These are phyloP conservation scores for Cheilosia pagana DNA, from an alignment of 2,888 invertebrate genomes.

Conservation along the genomic window DNA sequence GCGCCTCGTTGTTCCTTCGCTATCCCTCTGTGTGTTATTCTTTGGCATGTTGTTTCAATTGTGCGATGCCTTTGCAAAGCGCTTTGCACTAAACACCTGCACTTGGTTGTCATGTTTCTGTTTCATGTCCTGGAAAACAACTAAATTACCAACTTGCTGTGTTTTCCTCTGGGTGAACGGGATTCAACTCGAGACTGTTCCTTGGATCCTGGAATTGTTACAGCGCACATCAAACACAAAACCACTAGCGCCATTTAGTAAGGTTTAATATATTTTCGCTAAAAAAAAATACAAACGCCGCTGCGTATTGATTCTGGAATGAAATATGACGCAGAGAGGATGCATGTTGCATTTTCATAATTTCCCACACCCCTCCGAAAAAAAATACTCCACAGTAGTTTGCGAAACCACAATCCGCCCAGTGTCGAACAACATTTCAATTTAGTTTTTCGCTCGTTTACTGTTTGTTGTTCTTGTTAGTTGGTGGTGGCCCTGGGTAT, in stretches of 20 bases:
- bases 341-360: slow-evolving; percentile 65
- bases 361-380: not conserved
- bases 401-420: slow-evolving; percentile 55
- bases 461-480: slow-evolving; percentile 16
- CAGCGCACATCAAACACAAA: not conserved
- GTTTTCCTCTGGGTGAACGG: not conserved
- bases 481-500: slow-evolving; percentile 24
- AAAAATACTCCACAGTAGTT: slow-evolving; percentile 51
- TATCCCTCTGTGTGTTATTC: slow-evolving; percentile 52
- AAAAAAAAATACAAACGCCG: not conserved
- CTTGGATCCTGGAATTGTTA: not conserved
- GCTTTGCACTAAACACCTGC: slow-evolving; percentile 55
- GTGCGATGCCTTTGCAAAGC: slow-evolving; percentile 17
- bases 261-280: slow-evolving; percentile 28
- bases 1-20: slow-evolving; percentile 25
- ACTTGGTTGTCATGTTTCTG: slow-evolving; percentile 52
- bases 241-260: slow-evolving; percentile 3
- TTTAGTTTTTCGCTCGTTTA: slow-evolving; percentile 45
- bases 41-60: slow-evolving; percentile 21
- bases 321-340: slow-evolving; percentile 52
- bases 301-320: slow-evolving; percentile 59
- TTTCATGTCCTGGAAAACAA: slow-evolving; percentile 45
- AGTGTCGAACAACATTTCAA: slow-evolving; percentile 66
- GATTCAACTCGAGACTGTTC: not conserved
- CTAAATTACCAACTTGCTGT: slow-evolving; percentile 53